Conservation (phyloP, 1,140 invertebrate species). For the Drosophila aff. region DNA sequence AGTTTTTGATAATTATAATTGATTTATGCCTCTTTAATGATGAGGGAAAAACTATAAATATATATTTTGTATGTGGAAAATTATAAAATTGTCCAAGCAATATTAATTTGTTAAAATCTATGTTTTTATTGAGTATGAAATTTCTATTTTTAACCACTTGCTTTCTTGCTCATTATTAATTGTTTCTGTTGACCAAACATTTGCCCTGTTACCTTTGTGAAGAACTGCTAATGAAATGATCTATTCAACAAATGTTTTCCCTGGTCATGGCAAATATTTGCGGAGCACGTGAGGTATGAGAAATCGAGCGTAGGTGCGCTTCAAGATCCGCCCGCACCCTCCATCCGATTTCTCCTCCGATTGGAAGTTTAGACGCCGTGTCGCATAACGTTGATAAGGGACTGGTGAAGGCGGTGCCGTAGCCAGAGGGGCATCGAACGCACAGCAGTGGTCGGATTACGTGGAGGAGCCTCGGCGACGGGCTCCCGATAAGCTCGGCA, state of each 20-base stretch:
- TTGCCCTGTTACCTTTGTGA: neutral
- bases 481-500: constrained; percentile 54
- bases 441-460: constrained; percentile 41
- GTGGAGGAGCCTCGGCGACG: neutral
- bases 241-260: constrained; percentile 19
- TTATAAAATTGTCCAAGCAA: neutral
- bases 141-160: neutral
- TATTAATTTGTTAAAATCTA: neutral
- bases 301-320: neutral
- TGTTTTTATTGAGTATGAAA: neutral
- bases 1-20: constrained; percentile 9
- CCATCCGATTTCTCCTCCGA: neutral
- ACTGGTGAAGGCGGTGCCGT: neutral
- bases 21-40: constrained; percentile 9
- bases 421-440: constrained; percentile 4
- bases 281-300: constrained; percentile 3
- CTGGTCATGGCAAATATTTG: constrained; percentile 4
- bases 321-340: neutral
- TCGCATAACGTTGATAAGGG: constrained; percentile 25
- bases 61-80: neutral
- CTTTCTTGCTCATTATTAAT: neutral
- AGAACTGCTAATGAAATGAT: constrained; percentile 10
- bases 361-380: neutral
- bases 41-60: neutral
- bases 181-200: constrained; percentile 15